Percentiles rank a stretch among this genome's conserved stretches.
Conservation (phyloP, 1,140 invertebrate species). For the Linepithema humile region DNA sequence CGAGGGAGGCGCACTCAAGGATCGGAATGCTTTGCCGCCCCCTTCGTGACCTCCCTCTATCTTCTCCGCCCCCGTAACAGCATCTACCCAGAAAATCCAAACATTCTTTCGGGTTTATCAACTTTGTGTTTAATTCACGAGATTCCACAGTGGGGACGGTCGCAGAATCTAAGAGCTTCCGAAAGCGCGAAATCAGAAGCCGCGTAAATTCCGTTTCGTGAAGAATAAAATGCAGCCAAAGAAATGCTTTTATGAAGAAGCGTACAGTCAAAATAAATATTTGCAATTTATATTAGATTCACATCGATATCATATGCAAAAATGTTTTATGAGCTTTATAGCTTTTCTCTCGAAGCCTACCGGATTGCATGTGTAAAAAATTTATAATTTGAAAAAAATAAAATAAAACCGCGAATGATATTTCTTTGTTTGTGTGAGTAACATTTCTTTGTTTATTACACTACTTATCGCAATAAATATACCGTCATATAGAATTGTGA, state of each 20-base stretch:
- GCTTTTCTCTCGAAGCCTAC: neutral
- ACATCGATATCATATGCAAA: neutral
- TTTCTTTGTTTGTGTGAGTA: too few species aligned
- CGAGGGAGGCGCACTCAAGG: constrained; percentile 64
- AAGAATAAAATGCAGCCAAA: constrained; percentile 29
- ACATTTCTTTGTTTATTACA: neutral
- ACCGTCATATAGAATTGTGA: neutral
- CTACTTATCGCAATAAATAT: neutral
- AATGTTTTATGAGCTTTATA: neutral
- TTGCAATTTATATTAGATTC: neutral
- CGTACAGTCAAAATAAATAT: neutral
- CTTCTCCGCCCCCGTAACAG: constrained; percentile 29
- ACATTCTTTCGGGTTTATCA: constrained; percentile 73
- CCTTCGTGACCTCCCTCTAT: constrained; percentile 30
- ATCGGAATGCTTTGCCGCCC: constrained; percentile 69
- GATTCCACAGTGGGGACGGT: constrained; percentile 55
- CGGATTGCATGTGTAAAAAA: neutral
- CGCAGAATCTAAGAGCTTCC: neutral
- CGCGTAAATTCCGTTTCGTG: constrained; percentile 44
- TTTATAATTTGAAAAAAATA: too few species aligned
- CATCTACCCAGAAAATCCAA: constrained; percentile 67
- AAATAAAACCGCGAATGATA: neutral
- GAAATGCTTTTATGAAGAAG: neutral
- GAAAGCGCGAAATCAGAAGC: constrained; percentile 19
- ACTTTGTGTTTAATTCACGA: constrained; percentile 73